Base-by-base conservation (phyloP, 2,797 vertebrate genomes). In the Varecia variegata region DNA sequence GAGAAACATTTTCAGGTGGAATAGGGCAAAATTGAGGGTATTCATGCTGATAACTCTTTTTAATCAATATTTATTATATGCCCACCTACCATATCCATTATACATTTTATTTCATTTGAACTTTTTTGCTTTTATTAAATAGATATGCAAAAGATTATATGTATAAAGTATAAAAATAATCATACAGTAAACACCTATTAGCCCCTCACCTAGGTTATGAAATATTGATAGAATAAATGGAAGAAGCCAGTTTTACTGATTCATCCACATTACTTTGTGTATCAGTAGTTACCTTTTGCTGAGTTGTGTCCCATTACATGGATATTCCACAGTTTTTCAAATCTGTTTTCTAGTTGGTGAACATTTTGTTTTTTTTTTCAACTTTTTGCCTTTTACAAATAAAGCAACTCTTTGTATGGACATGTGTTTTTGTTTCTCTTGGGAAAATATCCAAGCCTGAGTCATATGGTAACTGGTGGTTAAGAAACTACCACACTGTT, bases 1-100 rank as follows among this genome's bases (percentile, higher is more conserved):
- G 87, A 93, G 14, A 70, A 87, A 62, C 74, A 74, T 88, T 93
- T 93, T 82, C 32, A 73, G 17, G 35, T 82, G 21, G 30, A 93
- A 8, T 14, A 74, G 40, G 40, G 40, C 43, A 93, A 62, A 52
- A 76, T 65, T 54, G 60, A 67, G 60, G 4, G 47, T 3, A 9
- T 67, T 89, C 87, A 79, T 54, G 76, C 56, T 21, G 20, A 68
- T 68, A 38, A 68, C 65, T 65, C 38, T 56, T 76, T 47, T 60
- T 62, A 38, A 65, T 32, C 58, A 52, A 32, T 7, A 40, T 65
- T 77, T 77, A 11, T 32, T 65, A 8, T 77, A 77, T 52, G 8
- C 27, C 27, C 40, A 4, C 43, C 56, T 88, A 38, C 56, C 25
- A 52, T 38, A 52, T 47, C 27, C 12, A 67, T 18, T 89, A 12